Conservation (phyloP, 2,113 vertebrate species). For the Sus scrofa region T2T-Sscrofa CM000817.6:110983001-110983500, state of each 20-base stretch:
- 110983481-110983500: not conserved
- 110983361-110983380: not conserved
- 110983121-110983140: not conserved
- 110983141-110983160: not conserved
- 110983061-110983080: not conserved
- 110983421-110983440: not conserved
- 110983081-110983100: not conserved
- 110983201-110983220: not conserved
- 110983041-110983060: not conserved
- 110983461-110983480: not conserved
- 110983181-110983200: not conserved
- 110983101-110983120: not conserved
- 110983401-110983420: not conserved
- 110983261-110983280: not conserved
- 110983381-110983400: conserved; percentile 5
- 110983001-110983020: not conserved
- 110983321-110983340: conserved; percentile 7
- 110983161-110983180: not conserved
- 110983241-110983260: not conserved
- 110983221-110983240: conserved; percentile 39
- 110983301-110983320: not conserved
- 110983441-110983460: not conserved
- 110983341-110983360: not conserved
- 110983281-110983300: not conserved
- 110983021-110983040: not conserved